Conservation (phyloP, 2,888 invertebrate species). For the Thalpophila matura region DNA sequence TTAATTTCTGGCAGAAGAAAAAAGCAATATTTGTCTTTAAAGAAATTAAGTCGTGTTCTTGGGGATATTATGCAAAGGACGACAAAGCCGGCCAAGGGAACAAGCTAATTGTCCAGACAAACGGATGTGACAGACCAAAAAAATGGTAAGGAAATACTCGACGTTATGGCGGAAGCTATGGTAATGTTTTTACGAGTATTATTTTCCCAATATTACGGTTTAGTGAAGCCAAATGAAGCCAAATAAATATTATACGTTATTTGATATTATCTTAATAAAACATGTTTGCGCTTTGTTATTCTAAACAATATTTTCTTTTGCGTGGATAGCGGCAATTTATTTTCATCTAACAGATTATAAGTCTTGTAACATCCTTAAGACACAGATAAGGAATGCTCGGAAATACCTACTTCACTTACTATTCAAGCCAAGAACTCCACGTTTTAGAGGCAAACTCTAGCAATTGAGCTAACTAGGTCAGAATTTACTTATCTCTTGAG, state of each 20-base stretch:
- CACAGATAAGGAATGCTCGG: conserved; percentile 57
- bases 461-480: conserved; percentile 67
- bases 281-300: conserved; percentile 5
- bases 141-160: conserved; percentile 71
- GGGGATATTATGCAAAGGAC: conserved; percentile 72
- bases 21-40: conserved; percentile 68
- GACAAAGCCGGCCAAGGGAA: conserved; percentile 64
- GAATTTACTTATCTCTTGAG: conserved; percentile 65
- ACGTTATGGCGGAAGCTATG: conserved; percentile 67
- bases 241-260: conserved; percentile 21
- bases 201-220: conserved; percentile 50
- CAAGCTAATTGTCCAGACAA: conserved; percentile 79
- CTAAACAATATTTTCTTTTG: conserved; percentile 8
- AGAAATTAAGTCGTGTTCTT: conserved; percentile 73
- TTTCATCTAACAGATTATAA: conserved; percentile 43
- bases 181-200: conserved; percentile 65
- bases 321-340: conserved; percentile 31
- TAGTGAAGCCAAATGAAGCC: conserved; percentile 31
- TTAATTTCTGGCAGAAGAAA: conserved; percentile 56
- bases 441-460: conserved; percentile 65
- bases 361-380: conserved; percentile 47
- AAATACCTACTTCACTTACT: conserved; percentile 60
- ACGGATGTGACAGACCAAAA: conserved; percentile 77
- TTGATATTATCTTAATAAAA: conserved; percentile 1
- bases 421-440: conserved; percentile 59